Evolutionary conservation across 2,113 vertebrate species (phyloP).

Genomic region (Tyrannus savana): DNA sequence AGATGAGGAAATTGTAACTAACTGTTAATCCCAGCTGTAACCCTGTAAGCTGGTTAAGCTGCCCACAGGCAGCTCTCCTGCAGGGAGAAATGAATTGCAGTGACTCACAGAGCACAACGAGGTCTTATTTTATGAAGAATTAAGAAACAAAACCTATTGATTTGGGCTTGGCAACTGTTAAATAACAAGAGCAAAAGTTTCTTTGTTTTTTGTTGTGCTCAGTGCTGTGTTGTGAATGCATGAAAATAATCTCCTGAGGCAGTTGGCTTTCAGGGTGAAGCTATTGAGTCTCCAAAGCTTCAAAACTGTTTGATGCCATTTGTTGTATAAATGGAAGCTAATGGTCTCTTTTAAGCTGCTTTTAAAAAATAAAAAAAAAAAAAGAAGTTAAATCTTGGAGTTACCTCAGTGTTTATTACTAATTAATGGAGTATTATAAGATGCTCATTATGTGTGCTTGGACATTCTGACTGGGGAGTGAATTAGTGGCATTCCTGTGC

Average conservation of each 20-base stretch:
- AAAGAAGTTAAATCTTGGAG: neutral
- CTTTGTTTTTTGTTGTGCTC: neutral
- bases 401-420: neutral
- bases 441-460: neutral
- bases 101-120: neutral
- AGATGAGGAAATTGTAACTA: neutral
- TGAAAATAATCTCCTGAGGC: neutral
- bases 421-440: neutral
- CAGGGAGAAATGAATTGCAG: neutral
- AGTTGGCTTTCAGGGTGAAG: neutral
- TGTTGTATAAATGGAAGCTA: neutral
- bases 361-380: neutral
- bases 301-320: neutral
- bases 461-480: neutral
- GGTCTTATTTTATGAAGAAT: neutral
- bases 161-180: neutral
- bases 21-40: neutral
- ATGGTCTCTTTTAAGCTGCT: neutral
- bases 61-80: neutral
- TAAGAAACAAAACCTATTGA: constrained; percentile 2
- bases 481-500: neutral
- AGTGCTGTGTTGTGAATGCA: neutral
- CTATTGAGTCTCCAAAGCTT: neutral
- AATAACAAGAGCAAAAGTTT: neutral
- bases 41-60: neutral